phyloP scores from a whole-genome alignment of 2,797 vertebrate species.

The Gobio occitaniae region DNA sequence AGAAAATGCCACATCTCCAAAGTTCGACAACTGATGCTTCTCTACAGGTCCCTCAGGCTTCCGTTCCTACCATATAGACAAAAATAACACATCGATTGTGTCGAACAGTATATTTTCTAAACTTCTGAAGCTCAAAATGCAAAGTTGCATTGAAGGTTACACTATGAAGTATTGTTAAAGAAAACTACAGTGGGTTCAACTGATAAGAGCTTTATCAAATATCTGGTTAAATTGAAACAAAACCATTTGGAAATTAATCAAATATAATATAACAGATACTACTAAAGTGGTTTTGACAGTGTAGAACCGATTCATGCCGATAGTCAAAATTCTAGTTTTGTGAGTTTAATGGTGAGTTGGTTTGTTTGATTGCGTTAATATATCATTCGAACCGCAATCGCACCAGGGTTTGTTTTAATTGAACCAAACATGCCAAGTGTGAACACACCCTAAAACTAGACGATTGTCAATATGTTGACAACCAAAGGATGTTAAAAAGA shows the following conservation, averaged over 20 bases:
- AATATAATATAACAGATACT: background rate
- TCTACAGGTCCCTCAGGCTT: constrained; percentile 8
- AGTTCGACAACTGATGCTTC: constrained; percentile 6
- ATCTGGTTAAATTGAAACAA: background rate
- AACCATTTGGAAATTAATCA: background rate
- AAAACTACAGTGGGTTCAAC: background rate
- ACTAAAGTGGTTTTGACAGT: background rate
- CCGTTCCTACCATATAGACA: too few species aligned
- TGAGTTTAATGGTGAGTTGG: background rate
- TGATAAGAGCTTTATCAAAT: background rate
- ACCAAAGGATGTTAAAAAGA: too few species aligned
- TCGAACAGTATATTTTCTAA: background rate
- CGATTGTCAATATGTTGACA: too few species aligned
- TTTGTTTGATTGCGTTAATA: too few species aligned
- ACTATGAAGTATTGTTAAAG: background rate
- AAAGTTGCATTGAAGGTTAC: background rate
- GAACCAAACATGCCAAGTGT: too few species aligned
- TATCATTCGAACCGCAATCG: too few species aligned
- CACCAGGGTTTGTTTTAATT: too few species aligned
- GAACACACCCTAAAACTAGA: too few species aligned
- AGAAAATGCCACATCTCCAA: background rate
- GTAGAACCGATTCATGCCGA: background rate
- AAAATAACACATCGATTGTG: background rate
- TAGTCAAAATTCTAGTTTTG: background rate
- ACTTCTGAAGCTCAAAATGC: background rate